These are phyloP conservation scores for Gouania willdenowi DNA, from an alignment of 2,797 vertebrate genomes.

Conservation along the genomic window DNA sequence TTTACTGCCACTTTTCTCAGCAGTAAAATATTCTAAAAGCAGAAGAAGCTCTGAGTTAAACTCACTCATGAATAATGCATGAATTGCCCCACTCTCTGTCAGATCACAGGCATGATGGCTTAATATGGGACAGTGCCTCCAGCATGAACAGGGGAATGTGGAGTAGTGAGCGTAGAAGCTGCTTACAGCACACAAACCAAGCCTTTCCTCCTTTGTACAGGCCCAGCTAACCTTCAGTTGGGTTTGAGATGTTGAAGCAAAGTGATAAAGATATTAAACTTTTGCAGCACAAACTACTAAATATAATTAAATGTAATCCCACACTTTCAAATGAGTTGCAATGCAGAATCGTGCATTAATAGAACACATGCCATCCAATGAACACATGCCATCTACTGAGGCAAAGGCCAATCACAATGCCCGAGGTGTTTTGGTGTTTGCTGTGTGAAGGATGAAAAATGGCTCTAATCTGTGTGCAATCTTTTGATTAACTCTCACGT, in stretches of 20 bases:
- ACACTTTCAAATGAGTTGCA: too few species aligned
- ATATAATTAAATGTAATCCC: too few species aligned
- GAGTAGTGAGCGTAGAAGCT: constrained; percentile 53
- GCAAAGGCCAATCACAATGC: constrained; percentile 16
- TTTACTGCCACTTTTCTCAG: constrained; percentile 12
- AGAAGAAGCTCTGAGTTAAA: constrained; percentile 51
- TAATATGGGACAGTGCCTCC: constrained; percentile 68
- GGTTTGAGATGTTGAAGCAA: constrained; percentile 5
- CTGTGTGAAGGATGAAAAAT: constrained; percentile 22
- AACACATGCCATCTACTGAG: constrained; percentile 25
- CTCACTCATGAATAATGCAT: constrained; percentile 71
- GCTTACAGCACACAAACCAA: constrained; percentile 28
- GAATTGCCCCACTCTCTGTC: constrained; percentile 55
- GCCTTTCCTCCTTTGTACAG: constrained; percentile 11
- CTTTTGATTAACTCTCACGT: constrained; percentile 4
- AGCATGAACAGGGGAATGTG: constrained; percentile 46
- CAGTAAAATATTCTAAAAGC: constrained; percentile 52
- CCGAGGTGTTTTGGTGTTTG: constrained; percentile 18
- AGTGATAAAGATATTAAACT: constrained; percentile 4
- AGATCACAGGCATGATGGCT: constrained; percentile 63
- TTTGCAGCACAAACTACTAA: background rate
- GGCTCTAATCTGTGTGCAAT: too few species aligned
- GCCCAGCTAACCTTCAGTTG: constrained; percentile 14
- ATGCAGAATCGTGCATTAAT: constrained; percentile 44
- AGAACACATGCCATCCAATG: constrained; percentile 51